phyloP scores from a whole-genome alignment of 2,797 vertebrate species.

The Jordanella pulchra region DNA sequence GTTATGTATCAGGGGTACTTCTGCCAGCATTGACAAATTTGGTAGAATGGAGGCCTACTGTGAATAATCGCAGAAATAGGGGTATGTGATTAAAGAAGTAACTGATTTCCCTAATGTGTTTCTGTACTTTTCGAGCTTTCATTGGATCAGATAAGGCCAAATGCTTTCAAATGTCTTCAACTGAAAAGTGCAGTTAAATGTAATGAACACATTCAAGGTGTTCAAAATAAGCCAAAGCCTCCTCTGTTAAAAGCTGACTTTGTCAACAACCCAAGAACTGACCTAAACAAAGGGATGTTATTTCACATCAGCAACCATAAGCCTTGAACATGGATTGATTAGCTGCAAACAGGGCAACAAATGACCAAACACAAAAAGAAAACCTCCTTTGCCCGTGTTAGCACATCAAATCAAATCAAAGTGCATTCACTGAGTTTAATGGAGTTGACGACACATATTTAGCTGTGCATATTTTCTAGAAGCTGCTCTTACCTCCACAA shows the following conservation, averaged over 20 bases:
- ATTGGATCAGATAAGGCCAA: not conserved
- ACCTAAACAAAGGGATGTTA: conserved; percentile 1
- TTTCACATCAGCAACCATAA: conserved; percentile 11
- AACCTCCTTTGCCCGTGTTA: not conserved
- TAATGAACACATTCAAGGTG: not conserved
- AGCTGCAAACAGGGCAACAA: conserved; percentile 1
- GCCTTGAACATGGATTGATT: not conserved
- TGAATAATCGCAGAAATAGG: conserved; percentile 14
- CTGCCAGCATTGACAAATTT: conserved; percentile 30
- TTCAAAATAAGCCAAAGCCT: not conserved
- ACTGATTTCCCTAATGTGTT: conserved; percentile 3
- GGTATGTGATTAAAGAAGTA: conserved; percentile 4
- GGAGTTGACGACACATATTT: not conserved
- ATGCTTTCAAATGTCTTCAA: not conserved
- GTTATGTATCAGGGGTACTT: conserved; percentile 21
- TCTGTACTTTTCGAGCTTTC: not conserved
- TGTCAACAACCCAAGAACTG: not conserved
- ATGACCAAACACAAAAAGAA: conserved; percentile 2
- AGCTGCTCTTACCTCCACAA: conserved; percentile 3
- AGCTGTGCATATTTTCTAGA: conserved; percentile 11
- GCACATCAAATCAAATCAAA: conserved; percentile 8
- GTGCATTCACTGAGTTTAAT: conserved; percentile 10
- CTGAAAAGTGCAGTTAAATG: not conserved
- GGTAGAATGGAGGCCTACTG: not conserved
- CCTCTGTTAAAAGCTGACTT: conserved; percentile 7